phyloP scores from a whole-genome alignment of 2,113 vertebrate genomes.

The Rynchops niger region DNA sequence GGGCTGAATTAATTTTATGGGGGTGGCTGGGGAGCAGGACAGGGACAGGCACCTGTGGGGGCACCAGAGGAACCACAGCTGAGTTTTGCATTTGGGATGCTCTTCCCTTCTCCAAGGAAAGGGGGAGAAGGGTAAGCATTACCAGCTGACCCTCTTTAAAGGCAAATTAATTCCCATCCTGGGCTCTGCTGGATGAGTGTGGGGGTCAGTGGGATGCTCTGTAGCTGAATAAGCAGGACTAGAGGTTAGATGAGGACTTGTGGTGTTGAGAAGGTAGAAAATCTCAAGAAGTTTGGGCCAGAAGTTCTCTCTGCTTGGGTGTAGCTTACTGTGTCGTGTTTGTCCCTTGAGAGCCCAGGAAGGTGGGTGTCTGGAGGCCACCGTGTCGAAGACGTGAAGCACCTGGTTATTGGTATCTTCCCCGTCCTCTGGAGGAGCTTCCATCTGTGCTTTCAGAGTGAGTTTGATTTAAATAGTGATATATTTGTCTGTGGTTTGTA shows the following conservation, averaged over 20 bases:
- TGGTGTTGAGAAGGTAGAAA: background rate
- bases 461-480: background rate
- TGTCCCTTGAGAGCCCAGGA: background rate
- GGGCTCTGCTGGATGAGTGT: fast-evolving
- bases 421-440: background rate
- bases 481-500: background rate
- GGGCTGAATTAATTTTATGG: background rate
- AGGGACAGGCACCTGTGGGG: background rate
- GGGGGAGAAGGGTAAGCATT: fast-evolving
- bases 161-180: background rate
- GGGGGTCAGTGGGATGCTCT: background rate
- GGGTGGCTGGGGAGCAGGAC: background rate
- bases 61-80: background rate
- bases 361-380: background rate
- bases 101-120: background rate
- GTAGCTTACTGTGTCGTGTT: background rate
- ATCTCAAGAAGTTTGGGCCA: fast-evolving
- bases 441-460: background rate
- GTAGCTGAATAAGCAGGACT: background rate
- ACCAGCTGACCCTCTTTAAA: background rate
- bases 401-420: background rate
- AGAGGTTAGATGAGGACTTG: background rate
- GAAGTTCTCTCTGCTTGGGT: background rate
- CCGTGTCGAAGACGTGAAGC: background rate
- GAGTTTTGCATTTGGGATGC: background rate